Evolutionary conservation across 2,888 invertebrate genomes (phyloP), one percentile per base, ranked within the genome.

Genomic region (Volucella zonaria): DNA sequence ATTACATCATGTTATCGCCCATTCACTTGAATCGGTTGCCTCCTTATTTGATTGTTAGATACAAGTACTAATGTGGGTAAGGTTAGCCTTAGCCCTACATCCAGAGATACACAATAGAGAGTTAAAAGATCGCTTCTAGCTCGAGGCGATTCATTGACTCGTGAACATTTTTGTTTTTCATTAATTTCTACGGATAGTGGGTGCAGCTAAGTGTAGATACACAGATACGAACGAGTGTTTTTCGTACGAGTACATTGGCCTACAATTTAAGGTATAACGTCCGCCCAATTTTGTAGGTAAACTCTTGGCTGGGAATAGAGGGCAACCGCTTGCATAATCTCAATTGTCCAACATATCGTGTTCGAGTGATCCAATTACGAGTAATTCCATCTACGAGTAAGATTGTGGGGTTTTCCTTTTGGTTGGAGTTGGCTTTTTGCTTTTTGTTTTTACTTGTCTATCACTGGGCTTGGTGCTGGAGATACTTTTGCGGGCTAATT

Each of bases 331-430:
- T 66, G 52, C 52, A 52, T 52, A 66, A 66, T 23, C 42, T 23
- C 14, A 38, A 51, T 66, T 66, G 66, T 42, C 52, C 18, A 23
- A 3, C 1, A 38, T 47, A 68, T 68, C 56, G 56, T 70, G 47
- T 70, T 49, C 40, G 47, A 70, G n/a, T 58, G 70, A 58, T 58
- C 70, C 70, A 70, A 70, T 70, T 70, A n/a, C n/a, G n/a, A n/a
- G n/a, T n/a, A 70, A 58, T 58, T 70, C 14, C 40, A 47, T 49
- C 58, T 9, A n/a, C n/a, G n/a, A n/a, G n/a, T n/a, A 58, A 70
- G 4, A 58, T 40, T 40, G 68, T 14, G 18, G 31, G 31, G 31
- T 31, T 31, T 47, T 45, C 38, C 47, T 45, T 56, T 31, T 31
- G 31, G 31, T 31, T 31, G 6, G 31, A 31, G 56, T 31, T 38